Conservation (phyloP, 2,113 vertebrate genomes). For the Australoheros scitulus region DNA sequence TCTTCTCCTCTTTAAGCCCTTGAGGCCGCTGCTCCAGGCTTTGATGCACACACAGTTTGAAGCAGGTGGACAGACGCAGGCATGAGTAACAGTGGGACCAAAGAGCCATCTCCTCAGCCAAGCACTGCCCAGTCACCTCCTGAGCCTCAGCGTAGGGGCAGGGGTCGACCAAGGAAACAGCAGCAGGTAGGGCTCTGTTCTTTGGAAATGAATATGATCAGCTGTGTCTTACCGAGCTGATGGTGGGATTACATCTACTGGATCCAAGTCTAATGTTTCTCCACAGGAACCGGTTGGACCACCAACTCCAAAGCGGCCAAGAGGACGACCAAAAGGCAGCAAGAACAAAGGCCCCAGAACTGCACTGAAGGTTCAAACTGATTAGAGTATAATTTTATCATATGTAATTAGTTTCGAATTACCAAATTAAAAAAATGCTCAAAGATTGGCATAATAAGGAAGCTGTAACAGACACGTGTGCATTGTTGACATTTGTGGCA, state of each 20-base stretch:
- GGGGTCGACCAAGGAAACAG: slow-evolving; percentile 82
- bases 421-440: background rate
- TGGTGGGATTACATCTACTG: background rate
- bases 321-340: slow-evolving; percentile 84
- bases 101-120: slow-evolving; percentile 71
- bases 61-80: slow-evolving; percentile 75
- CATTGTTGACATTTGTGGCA: background rate
- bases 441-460: background rate
- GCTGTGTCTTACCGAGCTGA: background rate
- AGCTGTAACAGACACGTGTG: background rate
- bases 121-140: slow-evolving; percentile 62
- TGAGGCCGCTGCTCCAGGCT: slow-evolving; percentile 64
- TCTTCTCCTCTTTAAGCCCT: slow-evolving; percentile 57
- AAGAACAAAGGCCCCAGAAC: slow-evolving; percentile 80
- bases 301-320: slow-evolving; percentile 80
- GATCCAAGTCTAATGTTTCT: slow-evolving; percentile 27
- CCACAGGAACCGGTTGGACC: slow-evolving; percentile 80
- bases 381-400: background rate
- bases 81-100: slow-evolving; percentile 80
- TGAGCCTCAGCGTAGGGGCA: slow-evolving; percentile 74
- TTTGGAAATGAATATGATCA: background rate
- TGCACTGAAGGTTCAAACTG: slow-evolving; percentile 73
- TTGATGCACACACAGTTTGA: slow-evolving; percentile 74
- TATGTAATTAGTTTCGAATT: background rate
- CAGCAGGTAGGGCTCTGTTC: slow-evolving; percentile 70